Evolutionary conservation across 2,113 vertebrate species (phyloP).

Genomic region (Amphiprion ocellaris): DNA sequence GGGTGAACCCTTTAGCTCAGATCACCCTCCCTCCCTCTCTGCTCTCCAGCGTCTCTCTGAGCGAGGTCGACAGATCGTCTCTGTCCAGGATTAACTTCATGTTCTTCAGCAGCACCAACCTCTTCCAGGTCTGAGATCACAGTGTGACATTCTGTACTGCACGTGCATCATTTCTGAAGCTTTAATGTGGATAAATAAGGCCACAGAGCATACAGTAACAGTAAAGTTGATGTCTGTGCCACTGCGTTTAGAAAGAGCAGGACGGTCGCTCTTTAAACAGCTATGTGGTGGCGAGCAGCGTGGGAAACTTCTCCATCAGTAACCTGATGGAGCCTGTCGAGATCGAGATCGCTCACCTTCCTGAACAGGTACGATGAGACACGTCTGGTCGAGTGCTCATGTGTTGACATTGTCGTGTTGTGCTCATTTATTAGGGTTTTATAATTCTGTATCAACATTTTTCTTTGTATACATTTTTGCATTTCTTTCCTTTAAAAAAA

Average conservation of each 20-base stretch:
- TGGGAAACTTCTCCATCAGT: constrained; percentile 90
- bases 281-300: constrained; percentile 96
- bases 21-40: constrained; percentile 90
- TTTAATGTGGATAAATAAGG: background rate
- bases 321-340: constrained; percentile 88
- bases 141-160: background rate
- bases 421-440: no score
- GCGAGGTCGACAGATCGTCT: constrained; percentile 77
- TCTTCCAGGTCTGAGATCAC: constrained; percentile 86
- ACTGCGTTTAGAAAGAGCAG: constrained; percentile 65
- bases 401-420: no score
- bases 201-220: background rate
- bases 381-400: no score
- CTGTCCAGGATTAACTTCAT: constrained; percentile 93
- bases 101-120: constrained; percentile 94
- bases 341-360: constrained; percentile 89
- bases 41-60: constrained; percentile 84
- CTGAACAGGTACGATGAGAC: constrained; percentile 81
- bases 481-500: no score
- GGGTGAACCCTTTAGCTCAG: constrained; percentile 85
- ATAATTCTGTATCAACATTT: no score
- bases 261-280: constrained; percentile 84
- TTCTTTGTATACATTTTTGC: no score
- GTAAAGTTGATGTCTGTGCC: background rate
- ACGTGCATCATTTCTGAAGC: no score